A percentile compares a stretch with the other conserved stretches of the same genome.
Conservation (phyloP, 2,797 vertebrate genomes). For the Sparus aurata region DNA sequence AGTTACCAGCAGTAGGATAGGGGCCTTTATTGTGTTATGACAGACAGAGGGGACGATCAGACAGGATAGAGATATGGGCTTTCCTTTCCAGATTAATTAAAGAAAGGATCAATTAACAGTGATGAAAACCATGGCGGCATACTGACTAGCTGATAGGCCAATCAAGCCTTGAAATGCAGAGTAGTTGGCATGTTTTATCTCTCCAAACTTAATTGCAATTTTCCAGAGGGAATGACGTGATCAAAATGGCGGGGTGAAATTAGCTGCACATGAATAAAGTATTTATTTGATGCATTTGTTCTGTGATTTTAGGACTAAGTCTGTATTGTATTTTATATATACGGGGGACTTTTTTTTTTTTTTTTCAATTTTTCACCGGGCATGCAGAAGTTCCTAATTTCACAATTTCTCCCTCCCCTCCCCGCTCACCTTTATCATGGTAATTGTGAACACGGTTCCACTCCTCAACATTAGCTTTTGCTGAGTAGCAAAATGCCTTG, state of each 20-base stretch:
- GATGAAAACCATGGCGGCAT: slow-evolving; percentile 86
- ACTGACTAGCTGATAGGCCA: slow-evolving; percentile 87
- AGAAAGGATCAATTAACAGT: slow-evolving; percentile 90
- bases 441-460: slow-evolving; percentile 72
- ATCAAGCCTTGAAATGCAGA: slow-evolving; percentile 89
- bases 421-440: slow-evolving; percentile 79
- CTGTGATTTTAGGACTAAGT: slow-evolving; percentile 69
- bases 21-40: slow-evolving; percentile 84
- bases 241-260: slow-evolving; percentile 85
- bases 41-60: slow-evolving; percentile 83
- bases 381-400: slow-evolving; percentile 70
- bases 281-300: slow-evolving; percentile 82
- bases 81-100: slow-evolving; percentile 90
- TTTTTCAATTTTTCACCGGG: slow-evolving; percentile 40
- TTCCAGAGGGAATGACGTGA: slow-evolving; percentile 88
- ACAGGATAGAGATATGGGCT: slow-evolving; percentile 85
- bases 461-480: slow-evolving; percentile 81
- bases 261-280: slow-evolving; percentile 84
- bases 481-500: slow-evolving; percentile 83
- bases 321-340: slow-evolving; percentile 48
- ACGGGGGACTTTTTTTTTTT: background rate
- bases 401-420: slow-evolving; percentile 58
- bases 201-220: slow-evolving; percentile 90
- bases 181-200: slow-evolving; percentile 89
- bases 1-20: slow-evolving; percentile 74